Evolutionary conservation across 1,140 invertebrate species (phyloP).

Genomic region (Trichomalopsis sarcophagae): DNA sequence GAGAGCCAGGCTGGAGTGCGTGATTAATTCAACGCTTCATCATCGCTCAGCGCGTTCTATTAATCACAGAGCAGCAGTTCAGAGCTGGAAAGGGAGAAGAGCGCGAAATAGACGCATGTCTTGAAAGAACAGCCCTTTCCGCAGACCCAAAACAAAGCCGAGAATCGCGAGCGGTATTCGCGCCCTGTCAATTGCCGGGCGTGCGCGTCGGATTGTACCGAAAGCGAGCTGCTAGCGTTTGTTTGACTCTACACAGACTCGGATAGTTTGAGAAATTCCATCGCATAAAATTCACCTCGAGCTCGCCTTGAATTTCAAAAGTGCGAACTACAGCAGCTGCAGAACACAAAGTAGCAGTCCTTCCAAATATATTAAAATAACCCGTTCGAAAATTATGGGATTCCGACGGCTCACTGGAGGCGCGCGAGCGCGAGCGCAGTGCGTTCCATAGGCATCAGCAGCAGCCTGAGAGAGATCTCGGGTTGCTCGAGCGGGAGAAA

Average conservation of each 20-base stretch:
- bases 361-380: slow-evolving; percentile 5
- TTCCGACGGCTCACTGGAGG: slow-evolving; percentile 8
- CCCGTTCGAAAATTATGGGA: slow-evolving; percentile 7
- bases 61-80: slow-evolving; percentile 27
- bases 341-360: background rate
- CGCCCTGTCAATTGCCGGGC: slow-evolving; percentile 29
- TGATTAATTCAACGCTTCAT: slow-evolving; percentile 38
- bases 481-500: slow-evolving; percentile 34
- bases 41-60: slow-evolving; percentile 30
- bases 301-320: no score
- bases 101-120: slow-evolving; percentile 27
- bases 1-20: background rate
- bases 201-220: background rate
- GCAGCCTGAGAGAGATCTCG: slow-evolving; percentile 21
- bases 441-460: background rate
- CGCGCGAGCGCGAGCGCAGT: background rate
- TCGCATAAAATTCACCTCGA: background rate
- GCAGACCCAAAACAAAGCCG: slow-evolving; percentile 41
- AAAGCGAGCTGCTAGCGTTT: background rate
- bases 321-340: background rate
- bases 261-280: background rate
- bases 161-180: slow-evolving; percentile 17
- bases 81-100: slow-evolving; percentile 8
- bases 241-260: background rate
- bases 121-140: slow-evolving; percentile 32